Conservation (phyloP, 2,888 invertebrate species). For the Idaea biselata region DNA sequence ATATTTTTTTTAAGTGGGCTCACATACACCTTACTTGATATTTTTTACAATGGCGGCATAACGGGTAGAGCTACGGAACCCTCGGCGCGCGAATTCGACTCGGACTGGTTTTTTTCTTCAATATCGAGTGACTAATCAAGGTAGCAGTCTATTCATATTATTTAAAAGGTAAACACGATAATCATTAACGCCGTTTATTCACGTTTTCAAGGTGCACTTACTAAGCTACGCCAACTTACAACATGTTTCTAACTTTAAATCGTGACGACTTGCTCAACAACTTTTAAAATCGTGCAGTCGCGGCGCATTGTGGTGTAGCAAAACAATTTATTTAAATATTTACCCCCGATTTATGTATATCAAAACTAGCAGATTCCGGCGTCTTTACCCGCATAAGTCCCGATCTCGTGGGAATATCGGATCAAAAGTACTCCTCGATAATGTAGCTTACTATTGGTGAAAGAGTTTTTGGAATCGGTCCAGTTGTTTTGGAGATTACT, state of each 20-base stretch:
- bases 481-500: no score
- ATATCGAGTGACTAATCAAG: not conserved
- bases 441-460: no score
- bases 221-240: not conserved
- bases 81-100: no score
- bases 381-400: no score
- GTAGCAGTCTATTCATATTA: not conserved
- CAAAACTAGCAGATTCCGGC: no score
- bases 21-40: no score
- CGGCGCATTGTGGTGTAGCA: not conserved
- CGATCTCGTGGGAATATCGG: no score
- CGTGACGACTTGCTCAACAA: not conserved
- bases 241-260: not conserved
- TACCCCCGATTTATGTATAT: not conserved
- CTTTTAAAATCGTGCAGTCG: not conserved
- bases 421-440: no score
- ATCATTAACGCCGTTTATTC: not conserved
- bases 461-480: no score
- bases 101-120: not conserved
- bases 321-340: slow-evolving; percentile 2
- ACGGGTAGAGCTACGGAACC: no score
- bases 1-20: no score
- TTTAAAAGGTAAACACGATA: not conserved
- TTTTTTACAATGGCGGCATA: no score
- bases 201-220: not conserved